These are phyloP conservation scores for Catocala sponsa DNA, from an alignment of 2,888 invertebrate genomes.

Conservation along the genomic window DNA sequence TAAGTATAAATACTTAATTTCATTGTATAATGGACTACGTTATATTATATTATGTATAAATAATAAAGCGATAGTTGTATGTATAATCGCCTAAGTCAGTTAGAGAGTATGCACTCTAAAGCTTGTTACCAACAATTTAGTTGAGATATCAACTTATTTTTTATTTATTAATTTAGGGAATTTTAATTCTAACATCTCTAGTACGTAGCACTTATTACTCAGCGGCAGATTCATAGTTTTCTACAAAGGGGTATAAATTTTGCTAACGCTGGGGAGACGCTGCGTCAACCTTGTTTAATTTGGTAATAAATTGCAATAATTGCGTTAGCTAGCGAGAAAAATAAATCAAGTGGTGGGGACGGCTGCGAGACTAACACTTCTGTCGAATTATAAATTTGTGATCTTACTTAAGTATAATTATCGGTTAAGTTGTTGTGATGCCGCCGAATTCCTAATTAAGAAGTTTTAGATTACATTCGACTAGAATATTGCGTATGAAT, in stretches of 20 bases:
- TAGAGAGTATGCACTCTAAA: too few relatives aligned
- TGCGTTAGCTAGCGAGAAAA: slow-evolving; percentile 77
- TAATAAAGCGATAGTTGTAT: too few relatives aligned
- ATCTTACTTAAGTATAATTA: slow-evolving; percentile 25
- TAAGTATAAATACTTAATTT: too few relatives aligned
- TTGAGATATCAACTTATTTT: too few relatives aligned
- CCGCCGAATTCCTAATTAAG: slow-evolving; percentile 5
- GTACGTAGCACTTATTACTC: too few relatives aligned
- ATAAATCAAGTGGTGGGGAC: slow-evolving; percentile 75
- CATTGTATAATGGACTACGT: too few relatives aligned
- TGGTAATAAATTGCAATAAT: slow-evolving; percentile 87
- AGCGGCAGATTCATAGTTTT: slow-evolving; percentile 65
- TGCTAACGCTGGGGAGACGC: slow-evolving; percentile 62
- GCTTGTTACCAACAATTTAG: too few relatives aligned
- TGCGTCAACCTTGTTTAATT: slow-evolving; percentile 84
- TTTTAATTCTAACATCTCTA: too few relatives aligned
- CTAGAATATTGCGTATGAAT: too few relatives aligned
- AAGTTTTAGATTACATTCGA: neutral
- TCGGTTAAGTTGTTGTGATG: neutral
- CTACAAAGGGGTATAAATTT: slow-evolving; percentile 82
- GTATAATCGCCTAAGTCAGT: too few relatives aligned
- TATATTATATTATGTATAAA: too few relatives aligned
- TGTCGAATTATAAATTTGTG: slow-evolving; percentile 57
- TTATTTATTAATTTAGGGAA: too few relatives aligned
- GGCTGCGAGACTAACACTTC: slow-evolving; percentile 59